A percentile compares a stretch with the other conserved stretches of the same genome.
These are phyloP conservation scores for Crambe crambe DNA, from an alignment of 37 sponge, comb jelly and placozoan genomes.

Conservation along the genomic window DNA sequence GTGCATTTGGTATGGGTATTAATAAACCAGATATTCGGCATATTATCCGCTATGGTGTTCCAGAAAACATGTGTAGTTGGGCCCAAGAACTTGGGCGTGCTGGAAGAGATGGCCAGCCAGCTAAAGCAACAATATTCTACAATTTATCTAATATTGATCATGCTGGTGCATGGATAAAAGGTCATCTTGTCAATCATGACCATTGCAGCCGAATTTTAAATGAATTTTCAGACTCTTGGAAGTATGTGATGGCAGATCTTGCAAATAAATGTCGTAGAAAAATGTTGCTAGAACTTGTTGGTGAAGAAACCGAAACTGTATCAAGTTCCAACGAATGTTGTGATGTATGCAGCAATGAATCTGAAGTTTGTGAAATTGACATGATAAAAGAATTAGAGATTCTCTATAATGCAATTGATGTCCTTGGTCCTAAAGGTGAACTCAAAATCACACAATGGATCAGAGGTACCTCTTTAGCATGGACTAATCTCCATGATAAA, in stretches of 20 bases:
- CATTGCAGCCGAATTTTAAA: not conserved
- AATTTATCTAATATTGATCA: not conserved
- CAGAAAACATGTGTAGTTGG: constrained; percentile 14
- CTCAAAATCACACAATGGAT: constrained; percentile 23
- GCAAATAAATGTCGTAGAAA: not conserved
- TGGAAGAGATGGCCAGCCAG: constrained; percentile 3
- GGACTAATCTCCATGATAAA: constrained; percentile 12
- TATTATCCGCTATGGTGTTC: not conserved
- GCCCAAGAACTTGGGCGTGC: constrained; percentile 7
- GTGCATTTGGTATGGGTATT: constrained; percentile 49
- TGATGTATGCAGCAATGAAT: not conserved
- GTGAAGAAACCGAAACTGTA: not conserved
- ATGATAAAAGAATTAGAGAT: not conserved
- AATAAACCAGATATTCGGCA: constrained; percentile 16
- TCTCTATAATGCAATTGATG: constrained; percentile 2
- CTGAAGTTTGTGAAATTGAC: not conserved
- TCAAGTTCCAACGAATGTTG: not conserved
- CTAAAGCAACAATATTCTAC: constrained; percentile 12
- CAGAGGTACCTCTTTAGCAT: not conserved
- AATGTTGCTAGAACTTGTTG: not conserved
- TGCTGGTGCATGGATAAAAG: constrained; percentile 9
- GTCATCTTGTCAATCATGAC: not conserved
- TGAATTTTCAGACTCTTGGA: constrained; percentile 14
- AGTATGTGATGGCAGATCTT: constrained; percentile 2
- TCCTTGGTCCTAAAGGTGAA: constrained; percentile 1